Evolutionary conservation across 2,113 vertebrate species (phyloP), one percentile per base, ranked within the genome.

Genomic region (Cephalopholis sonnerati): DNA sequence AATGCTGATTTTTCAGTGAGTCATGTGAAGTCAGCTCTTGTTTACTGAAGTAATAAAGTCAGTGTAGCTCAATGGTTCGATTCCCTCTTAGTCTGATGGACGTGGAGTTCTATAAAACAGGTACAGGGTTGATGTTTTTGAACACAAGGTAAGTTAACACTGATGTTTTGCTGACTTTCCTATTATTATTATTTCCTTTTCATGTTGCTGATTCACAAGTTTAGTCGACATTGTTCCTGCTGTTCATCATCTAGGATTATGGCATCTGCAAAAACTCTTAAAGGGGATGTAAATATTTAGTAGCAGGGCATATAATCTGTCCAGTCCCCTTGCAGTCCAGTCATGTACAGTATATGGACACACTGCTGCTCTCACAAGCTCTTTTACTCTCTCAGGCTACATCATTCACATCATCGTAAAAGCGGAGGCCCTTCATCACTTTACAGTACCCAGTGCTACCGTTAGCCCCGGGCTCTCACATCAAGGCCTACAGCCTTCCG

Each of bases 341-440:
- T 74, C 81, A 25, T 83, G 57, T 70, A 74, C 73, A 81, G 82
- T 87, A 89, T 79, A 87, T 87, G 76, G 78, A 93, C 85, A 79
- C 63, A 25, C 44, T 22, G 50, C 75, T 66, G 66, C 84, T 89
- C 82, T 90, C 85, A 83, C 87, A 73, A 81, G 83, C 89, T 89
- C 51, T 86, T 93, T 32, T 91, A 92, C 82, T 95, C 92, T 91
- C 85, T 91, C 86, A 89, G 70, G 93, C 91, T 92, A 89, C 89
- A 94, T 95, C 95, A 94, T 91, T 94, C 92, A 64, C 77, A 94
- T 94, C 92, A 95, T 86, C 85, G 68, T 90, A 91, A 96, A 95
- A 93, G 90, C 87, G 76, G 88, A 90, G 81, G 91, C 90, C 93
- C 89, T 84, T 83, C 90, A 84, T 89, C 89, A 76, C 67, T 93